A percentile compares a stretch with the other conserved stretches of the same genome.
Evolutionary conservation across 2,888 invertebrate species (phyloP).

Genomic region (Nematopogon swammerdamellus): DNA sequence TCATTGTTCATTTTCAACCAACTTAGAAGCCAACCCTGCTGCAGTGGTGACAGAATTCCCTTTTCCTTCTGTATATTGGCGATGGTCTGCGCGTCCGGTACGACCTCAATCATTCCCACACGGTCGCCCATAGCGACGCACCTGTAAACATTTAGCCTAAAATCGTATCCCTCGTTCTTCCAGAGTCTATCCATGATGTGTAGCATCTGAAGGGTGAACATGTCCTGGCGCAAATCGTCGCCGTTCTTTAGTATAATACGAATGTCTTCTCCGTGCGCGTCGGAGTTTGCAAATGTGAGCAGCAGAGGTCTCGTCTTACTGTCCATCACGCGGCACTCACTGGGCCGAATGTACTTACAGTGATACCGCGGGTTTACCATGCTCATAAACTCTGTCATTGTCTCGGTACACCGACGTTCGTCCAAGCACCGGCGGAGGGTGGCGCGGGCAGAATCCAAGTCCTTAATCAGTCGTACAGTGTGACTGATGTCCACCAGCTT

Average conservation of each 20-base stretch:
- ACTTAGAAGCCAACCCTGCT: slow-evolving; percentile 36
- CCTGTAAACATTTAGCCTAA: slow-evolving; percentile 65
- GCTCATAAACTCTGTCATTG: slow-evolving; percentile 1
- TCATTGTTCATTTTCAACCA: slow-evolving; percentile 87
- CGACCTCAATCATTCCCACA: slow-evolving; percentile 94
- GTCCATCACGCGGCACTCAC: slow-evolving; percentile 87
- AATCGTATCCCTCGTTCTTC: slow-evolving; percentile 91
- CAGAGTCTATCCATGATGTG: slow-evolving; percentile 95
- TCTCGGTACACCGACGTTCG: slow-evolving; percentile 25
- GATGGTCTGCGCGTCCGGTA: slow-evolving; percentile 87
- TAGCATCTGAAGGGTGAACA: slow-evolving; percentile 95
- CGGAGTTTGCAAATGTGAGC: slow-evolving; percentile 85
- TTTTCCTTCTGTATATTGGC: slow-evolving; percentile 93
- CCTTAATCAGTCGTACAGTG: slow-evolving; percentile 30
- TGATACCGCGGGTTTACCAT: slow-evolving; percentile 22
- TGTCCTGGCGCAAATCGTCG: slow-evolving; percentile 95
- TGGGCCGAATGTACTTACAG: slow-evolving; percentile 25
- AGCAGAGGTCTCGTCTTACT: slow-evolving; percentile 92
- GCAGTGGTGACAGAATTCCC: slow-evolving; percentile 63
- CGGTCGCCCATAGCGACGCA: slow-evolving; percentile 89
- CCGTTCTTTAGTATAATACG: slow-evolving; percentile 92
- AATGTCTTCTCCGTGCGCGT: slow-evolving; percentile 79
- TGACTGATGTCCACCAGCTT: slow-evolving; percentile 47
- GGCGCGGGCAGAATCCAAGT: slow-evolving; percentile 63
- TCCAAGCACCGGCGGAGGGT: slow-evolving; percentile 61